Evolutionary conservation across 2,888 invertebrate species (phyloP), one percentile per base, ranked within the genome.

Genomic region (Parnassius smintheus): DNA sequence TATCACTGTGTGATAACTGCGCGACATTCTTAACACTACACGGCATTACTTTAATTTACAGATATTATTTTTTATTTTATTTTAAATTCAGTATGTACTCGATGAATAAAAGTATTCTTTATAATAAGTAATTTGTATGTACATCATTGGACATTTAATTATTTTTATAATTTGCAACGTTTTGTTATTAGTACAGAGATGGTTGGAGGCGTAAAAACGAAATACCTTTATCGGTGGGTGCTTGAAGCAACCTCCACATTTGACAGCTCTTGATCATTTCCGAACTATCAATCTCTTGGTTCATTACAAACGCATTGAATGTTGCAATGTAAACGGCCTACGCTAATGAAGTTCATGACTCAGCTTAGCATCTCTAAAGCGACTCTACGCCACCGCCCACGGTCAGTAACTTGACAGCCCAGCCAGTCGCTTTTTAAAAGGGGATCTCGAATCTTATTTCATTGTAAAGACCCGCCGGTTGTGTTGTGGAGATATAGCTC

Each of bases 361-460:
- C 58, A 42, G 48, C 54, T 53, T 41, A 48, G 53, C 56, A 42
- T 48, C 25, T 22, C 9, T 42, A 46, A 45, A 13, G 12, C 22
- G 52, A 52, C 10, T 52, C 18, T 51, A 11, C n/a, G 52, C 13
- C 25, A 25, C 35, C 51, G 45, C 51, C 52, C 58, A 52, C 12
- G 52, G 57, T 22, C 51, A 8, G 44, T 51, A 45, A 51, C 58
- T 45, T 13, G 22, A 51, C 22, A 51, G 50, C 44, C 46, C 13
- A 35, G 45, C 11, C 42, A n/a, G 41, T 58, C 54, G 53, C 57
- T 48, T 42, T 50, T 55, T 55, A 49, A 55, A 58, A 42, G 22
- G 25, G 42, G 48, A 54, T 57, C 52, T 42, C 42, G 62, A 25
- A 63, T 63, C 58, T 22, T 50, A 63, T 63, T 63, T 59, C 62